A percentile compares a stretch with the other conserved stretches of the same genome.
phyloP scores from a whole-genome alignment of 2,888 invertebrate genomes.

The Agonum fuliginosum region DNA sequence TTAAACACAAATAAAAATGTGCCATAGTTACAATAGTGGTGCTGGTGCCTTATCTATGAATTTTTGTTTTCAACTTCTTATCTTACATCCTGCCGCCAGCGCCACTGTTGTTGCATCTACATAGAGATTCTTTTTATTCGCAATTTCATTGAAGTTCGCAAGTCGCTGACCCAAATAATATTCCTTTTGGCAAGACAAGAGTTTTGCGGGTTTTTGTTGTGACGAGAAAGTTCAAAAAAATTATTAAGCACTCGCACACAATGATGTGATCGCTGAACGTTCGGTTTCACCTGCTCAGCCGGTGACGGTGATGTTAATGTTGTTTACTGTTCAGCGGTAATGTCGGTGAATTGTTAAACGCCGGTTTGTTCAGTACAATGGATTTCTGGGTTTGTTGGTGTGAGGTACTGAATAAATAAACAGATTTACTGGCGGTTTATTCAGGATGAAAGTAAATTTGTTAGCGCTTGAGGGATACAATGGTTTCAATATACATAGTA shows the following conservation, averaged over 20 bases:
- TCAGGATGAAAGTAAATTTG: slow-evolving; percentile 27
- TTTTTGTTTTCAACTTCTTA: too few relatives aligned
- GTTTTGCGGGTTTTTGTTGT: not conserved
- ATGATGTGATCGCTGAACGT: not conserved
- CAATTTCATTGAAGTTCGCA: not conserved
- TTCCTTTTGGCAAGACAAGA: not conserved
- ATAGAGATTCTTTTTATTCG: slow-evolving; percentile 21
- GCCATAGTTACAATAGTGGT: too few relatives aligned
- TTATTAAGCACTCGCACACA: slow-evolving; percentile 16
- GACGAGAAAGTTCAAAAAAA: slow-evolving; percentile 33
- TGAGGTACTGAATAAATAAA: slow-evolving; percentile 36
- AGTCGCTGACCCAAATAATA: slow-evolving; percentile 23
- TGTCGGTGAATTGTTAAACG: slow-evolving; percentile 12
- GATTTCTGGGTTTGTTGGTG: not conserved
- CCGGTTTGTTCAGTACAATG: slow-evolving; percentile 14
- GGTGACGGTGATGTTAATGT: slow-evolving; percentile 9
- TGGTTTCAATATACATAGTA: too few relatives aligned
- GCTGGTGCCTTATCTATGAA: too few relatives aligned
- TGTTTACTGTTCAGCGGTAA: not conserved
- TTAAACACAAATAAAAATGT: too few relatives aligned
- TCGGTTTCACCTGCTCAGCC: slow-evolving; percentile 25
- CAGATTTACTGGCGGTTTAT: slow-evolving; percentile 5
- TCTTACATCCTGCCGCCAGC: too few relatives aligned
- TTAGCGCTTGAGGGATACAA: not conserved
- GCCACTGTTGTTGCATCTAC: not conserved